Conservation (phyloP, 2,888 invertebrate genomes). For the Troides aeacus region DNA sequence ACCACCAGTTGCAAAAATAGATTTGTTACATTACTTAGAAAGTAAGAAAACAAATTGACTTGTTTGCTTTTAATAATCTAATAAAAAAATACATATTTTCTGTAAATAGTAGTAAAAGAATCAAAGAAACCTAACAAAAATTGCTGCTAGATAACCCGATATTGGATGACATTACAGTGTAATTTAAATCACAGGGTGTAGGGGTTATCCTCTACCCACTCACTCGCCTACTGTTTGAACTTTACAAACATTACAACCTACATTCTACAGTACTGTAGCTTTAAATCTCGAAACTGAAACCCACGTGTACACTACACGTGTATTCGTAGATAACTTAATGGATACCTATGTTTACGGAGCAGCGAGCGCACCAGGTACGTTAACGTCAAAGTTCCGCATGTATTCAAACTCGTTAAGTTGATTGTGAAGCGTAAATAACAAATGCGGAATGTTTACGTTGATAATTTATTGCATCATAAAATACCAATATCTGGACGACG, state of each 20-base stretch:
- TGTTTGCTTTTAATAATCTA: no score
- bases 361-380: conserved; percentile 2
- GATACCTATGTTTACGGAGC: background rate
- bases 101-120: no score
- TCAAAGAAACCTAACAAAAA: no score
- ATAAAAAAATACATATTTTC: no score
- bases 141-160: background rate
- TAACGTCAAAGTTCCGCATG: conserved; percentile 10
- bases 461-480: conserved; percentile 21
- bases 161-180: background rate
- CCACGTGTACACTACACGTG: conserved; percentile 9
- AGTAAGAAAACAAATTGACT: no score
- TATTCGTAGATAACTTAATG: background rate
- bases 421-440: conserved; percentile 10
- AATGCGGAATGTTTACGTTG: conserved; percentile 5
- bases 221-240: conserved; percentile 25
- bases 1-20: no score
- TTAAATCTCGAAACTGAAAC: background rate
- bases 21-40: no score
- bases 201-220: conserved; percentile 5
- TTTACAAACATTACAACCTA: conserved; percentile 1
- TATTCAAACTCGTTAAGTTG: conserved; percentile 4
- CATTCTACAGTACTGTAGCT: background rate
- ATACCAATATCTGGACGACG: conserved; percentile 6
- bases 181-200: background rate